A percentile compares a stretch with the other conserved stretches of the same genome.
Evolutionary conservation across 2,797 vertebrate species (phyloP).

Genomic region (Tolypeutes matacus): DNA sequence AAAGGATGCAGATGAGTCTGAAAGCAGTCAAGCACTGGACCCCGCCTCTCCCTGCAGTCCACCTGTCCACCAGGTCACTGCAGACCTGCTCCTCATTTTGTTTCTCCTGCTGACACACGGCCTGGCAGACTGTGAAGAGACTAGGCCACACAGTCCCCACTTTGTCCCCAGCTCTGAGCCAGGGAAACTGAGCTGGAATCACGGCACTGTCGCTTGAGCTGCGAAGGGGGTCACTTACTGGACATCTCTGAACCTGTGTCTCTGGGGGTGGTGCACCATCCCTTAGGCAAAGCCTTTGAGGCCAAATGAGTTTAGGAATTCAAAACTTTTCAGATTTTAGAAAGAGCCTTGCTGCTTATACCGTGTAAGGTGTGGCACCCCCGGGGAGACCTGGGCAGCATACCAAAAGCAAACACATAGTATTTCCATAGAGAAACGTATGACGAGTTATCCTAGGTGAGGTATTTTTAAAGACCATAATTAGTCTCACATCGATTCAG

Average conservation of each 20-base stretch:
- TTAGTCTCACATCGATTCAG: slow-evolving; percentile 76
- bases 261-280: not conserved
- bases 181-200: not conserved
- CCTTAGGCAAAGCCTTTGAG: not conserved
- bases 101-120: not conserved
- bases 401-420: not conserved
- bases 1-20: not conserved
- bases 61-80: not conserved
- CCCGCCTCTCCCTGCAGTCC: not conserved
- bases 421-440: slow-evolving; percentile 31
- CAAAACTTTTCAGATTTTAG: not conserved
- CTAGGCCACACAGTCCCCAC: not conserved
- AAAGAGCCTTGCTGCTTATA: not conserved
- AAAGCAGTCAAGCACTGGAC: not conserved
- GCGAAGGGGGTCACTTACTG: not conserved
- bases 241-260: not conserved
- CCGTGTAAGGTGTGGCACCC: not conserved
- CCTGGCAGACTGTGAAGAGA: not conserved
- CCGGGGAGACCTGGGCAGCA: not conserved
- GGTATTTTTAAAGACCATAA: slow-evolving; percentile 78
- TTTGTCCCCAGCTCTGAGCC: not conserved
- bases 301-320: not conserved
- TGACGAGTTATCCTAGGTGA: not conserved
- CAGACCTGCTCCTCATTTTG: not conserved
- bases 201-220: not conserved